These are phyloP conservation scores for Cydia pomonella DNA, from an alignment of 1,140 invertebrate genomes.

Conservation along the genomic window DNA sequence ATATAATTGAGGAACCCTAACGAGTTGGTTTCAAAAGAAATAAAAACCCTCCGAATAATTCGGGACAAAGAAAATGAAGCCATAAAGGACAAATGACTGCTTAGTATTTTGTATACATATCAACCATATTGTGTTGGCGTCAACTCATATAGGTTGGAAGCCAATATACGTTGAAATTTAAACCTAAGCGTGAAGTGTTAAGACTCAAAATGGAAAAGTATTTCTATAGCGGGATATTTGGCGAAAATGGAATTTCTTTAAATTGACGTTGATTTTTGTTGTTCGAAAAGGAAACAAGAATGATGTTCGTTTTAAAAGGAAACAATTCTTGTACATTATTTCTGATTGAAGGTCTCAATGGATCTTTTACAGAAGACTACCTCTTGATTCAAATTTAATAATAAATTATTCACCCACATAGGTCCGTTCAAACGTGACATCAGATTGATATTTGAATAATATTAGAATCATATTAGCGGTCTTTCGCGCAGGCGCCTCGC, in stretches of 20 bases:
- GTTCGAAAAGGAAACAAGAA: neutral
- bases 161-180: neutral
- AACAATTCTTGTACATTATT: neutral
- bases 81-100: slow-evolving; percentile 33
- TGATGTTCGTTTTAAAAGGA: neutral
- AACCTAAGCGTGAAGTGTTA: neutral
- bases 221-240: neutral
- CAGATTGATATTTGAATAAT: too few relatives aligned
- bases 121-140: slow-evolving; percentile 15
- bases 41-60: slow-evolving; percentile 28
- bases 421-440: too few relatives aligned
- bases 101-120: slow-evolving; percentile 33
- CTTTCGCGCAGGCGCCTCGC: too few relatives aligned
- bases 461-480: too few relatives aligned
- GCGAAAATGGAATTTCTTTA: slow-evolving; percentile 1
- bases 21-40: slow-evolving; percentile 20
- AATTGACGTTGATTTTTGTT: neutral
- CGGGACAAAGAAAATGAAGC: slow-evolving; percentile 30
- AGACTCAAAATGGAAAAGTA: neutral
- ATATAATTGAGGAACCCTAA: slow-evolving; percentile 13
- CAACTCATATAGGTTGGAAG: neutral
- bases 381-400: too few relatives aligned
- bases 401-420: too few relatives aligned
- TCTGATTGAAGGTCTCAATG: too few relatives aligned
- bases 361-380: too few relatives aligned